Evolutionary conservation across 1,140 invertebrate genomes (phyloP).

Genomic region (Sminthurides bifidus): DNA sequence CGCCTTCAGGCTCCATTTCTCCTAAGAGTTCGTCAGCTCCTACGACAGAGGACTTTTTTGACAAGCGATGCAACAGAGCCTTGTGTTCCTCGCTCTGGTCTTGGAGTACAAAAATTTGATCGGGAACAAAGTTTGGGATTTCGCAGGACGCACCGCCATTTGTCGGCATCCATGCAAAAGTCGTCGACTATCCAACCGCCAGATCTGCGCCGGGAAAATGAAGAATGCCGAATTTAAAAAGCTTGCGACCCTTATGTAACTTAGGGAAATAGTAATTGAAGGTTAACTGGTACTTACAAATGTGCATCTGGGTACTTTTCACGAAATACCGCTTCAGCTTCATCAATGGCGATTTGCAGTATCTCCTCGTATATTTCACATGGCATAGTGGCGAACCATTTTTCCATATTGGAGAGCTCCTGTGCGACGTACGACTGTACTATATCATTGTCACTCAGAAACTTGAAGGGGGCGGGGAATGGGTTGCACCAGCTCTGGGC

Average conservation of each 20-base stretch:
- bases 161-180: slow-evolving; percentile 18
- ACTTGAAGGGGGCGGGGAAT: slow-evolving; percentile 11
- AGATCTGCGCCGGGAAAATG: slow-evolving; percentile 1
- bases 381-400: slow-evolving; percentile 5
- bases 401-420: slow-evolving; percentile 7
- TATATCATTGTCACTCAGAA: slow-evolving; percentile 8
- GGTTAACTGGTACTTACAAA: slow-evolving; percentile 8
- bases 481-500: slow-evolving; percentile 7
- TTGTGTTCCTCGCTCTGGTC: slow-evolving; percentile 5
- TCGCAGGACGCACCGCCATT: slow-evolving; percentile 18
- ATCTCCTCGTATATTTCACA: slow-evolving; percentile 22
- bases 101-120: slow-evolving; percentile 21
- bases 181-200: slow-evolving; percentile 29
- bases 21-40: too few species aligned
- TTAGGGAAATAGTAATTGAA: neutral
- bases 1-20: too few species aligned
- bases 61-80: too few species aligned
- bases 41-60: too few species aligned
- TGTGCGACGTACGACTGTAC: slow-evolving; percentile 8
- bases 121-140: slow-evolving; percentile 15
- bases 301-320: slow-evolving; percentile 3
- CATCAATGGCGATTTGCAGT: slow-evolving; percentile 10
- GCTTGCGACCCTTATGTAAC: neutral
- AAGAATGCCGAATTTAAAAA: neutral
- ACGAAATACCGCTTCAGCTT: slow-evolving; percentile 9